Conservation (phyloP, 2,888 invertebrate genomes). For the Aplocera efformata region DNA sequence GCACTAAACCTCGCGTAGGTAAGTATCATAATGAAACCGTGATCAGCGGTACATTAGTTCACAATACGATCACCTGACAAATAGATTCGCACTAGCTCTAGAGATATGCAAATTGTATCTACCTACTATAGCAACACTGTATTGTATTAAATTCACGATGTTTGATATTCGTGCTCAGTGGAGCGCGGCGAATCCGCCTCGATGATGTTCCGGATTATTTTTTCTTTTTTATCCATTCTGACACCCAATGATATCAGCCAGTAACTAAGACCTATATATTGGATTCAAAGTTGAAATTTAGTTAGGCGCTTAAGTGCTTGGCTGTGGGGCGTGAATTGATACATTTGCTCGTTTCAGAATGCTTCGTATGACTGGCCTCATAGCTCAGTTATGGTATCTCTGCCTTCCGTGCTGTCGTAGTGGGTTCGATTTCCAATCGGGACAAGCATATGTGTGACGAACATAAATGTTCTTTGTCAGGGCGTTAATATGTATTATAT, state of each 20-base stretch:
- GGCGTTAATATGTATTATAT: no score
- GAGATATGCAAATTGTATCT: constrained; percentile 27
- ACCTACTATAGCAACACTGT: background rate
- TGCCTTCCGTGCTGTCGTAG: no score
- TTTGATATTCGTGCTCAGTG: constrained; percentile 38
- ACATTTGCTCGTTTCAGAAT: no score
- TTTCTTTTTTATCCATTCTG: constrained; percentile 30
- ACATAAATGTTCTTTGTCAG: no score
- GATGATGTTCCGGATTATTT: constrained; percentile 34
- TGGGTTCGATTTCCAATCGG: no score
- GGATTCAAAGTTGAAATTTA: background rate
- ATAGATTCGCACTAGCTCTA: constrained; percentile 25
- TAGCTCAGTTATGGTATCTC: no score
- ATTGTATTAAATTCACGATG: constrained; percentile 33
- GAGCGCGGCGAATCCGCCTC: constrained; percentile 34
- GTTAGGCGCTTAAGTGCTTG: no score
- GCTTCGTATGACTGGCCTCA: no score
- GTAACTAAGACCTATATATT: background rate
- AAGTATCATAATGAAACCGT: constrained; percentile 29
- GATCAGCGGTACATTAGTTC: constrained; percentile 29
- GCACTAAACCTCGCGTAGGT: no score
- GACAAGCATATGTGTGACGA: no score
- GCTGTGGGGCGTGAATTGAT: no score
- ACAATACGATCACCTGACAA: constrained; percentile 34
- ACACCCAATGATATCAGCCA: constrained; percentile 1